phyloP scores from a whole-genome alignment of 64 coral and sea anemone species.

The Montipora sp. region DNA sequence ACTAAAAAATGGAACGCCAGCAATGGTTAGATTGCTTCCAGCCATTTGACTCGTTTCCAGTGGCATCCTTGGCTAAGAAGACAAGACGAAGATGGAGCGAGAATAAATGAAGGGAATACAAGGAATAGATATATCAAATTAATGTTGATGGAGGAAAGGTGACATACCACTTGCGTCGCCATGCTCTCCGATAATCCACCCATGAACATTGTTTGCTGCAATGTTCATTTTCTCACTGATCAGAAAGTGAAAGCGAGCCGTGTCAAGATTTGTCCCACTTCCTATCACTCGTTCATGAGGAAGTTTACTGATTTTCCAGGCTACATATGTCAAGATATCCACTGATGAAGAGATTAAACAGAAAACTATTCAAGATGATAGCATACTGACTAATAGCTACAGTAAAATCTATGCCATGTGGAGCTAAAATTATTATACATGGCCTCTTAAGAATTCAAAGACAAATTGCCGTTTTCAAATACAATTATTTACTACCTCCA shows the following conservation, averaged over 20 bases:
- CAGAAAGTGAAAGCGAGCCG: conserved; percentile 50
- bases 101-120: too few species aligned
- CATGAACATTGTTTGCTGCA: conserved; percentile 38
- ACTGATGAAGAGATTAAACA: not conserved
- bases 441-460: too few species aligned
- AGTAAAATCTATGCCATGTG: too few species aligned
- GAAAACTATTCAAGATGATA: not conserved
- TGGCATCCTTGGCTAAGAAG: too few species aligned
- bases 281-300: conserved; percentile 31
- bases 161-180: conserved; percentile 52
- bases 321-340: conserved; percentile 33
- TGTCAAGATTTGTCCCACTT: conserved; percentile 46
- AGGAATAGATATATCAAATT: too few species aligned
- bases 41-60: too few species aligned
- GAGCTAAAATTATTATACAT: too few species aligned
- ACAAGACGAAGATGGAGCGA: too few species aligned
- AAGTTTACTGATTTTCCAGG: conserved; percentile 48
- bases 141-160: not conserved
- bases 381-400: not conserved
- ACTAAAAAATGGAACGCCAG: too few species aligned
- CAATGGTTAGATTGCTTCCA: too few species aligned
- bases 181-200: conserved; percentile 49
- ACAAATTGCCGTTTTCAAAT: too few species aligned
- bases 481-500: too few species aligned
- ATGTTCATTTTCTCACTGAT: conserved; percentile 49